A percentile compares a stretch with the other conserved stretches of the same genome.
phyloP scores from a whole-genome alignment of 2,797 vertebrate genomes.

The Perodicticus potto region DNA sequence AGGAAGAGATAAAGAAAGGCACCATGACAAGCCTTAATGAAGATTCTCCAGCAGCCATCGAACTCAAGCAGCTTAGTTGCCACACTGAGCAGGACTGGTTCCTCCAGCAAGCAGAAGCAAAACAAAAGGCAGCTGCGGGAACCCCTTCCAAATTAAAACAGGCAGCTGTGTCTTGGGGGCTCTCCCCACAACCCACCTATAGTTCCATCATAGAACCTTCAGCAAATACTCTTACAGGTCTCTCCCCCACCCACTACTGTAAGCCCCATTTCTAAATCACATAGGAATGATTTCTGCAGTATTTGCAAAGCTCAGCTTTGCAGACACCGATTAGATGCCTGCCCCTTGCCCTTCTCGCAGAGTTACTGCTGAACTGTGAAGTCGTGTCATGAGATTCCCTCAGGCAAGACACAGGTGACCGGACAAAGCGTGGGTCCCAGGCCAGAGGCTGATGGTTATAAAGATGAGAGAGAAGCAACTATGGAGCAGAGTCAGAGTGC shows the following conservation, averaged over 20 bases:
- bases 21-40: neutral
- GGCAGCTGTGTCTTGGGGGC: neutral
- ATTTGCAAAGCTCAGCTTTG: neutral
- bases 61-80: neutral
- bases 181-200: neutral
- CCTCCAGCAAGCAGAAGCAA: neutral
- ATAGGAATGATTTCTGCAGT: neutral
- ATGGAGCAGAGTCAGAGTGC: neutral
- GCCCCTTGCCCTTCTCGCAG: too few relatives aligned
- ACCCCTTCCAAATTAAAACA: neutral
- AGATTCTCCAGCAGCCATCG: neutral
- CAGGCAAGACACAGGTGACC: neutral
- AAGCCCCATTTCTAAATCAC: neutral
- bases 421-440: neutral
- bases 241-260: neutral
- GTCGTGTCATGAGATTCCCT: neutral
- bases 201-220: neutral
- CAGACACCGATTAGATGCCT: neutral
- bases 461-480: neutral
- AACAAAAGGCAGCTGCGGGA: neutral
- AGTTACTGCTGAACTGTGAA: neutral
- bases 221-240: neutral
- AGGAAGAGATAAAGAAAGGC: conserved; percentile 7
- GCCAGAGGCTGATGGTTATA: neutral
- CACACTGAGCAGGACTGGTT: neutral